Conservation (phyloP, 2,797 vertebrate genomes). For the Pangasius mekongensis region DNA sequence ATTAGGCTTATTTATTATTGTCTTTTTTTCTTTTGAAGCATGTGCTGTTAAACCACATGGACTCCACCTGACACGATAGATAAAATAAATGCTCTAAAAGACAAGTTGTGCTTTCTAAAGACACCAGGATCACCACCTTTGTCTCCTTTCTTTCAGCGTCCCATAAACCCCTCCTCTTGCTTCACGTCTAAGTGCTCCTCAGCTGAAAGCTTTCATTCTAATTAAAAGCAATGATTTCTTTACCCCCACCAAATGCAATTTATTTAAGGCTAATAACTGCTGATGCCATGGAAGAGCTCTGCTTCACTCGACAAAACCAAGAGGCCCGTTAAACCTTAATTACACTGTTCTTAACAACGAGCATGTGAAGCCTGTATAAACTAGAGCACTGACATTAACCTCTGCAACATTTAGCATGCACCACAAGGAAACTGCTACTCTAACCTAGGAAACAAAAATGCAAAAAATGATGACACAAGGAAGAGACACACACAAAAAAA, state of each 20-base stretch:
- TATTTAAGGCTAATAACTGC: constrained; percentile 75
- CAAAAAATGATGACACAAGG: neutral
- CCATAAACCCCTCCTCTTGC: constrained; percentile 68
- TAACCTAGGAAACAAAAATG: neutral
- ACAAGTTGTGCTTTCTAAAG: constrained; percentile 51
- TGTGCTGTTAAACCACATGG: too few relatives aligned
- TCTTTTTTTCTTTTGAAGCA: neutral
- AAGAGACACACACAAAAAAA: neutral
- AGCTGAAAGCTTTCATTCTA: constrained; percentile 84
- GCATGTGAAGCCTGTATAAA: constrained; percentile 15
- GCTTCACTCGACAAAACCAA: constrained; percentile 63
- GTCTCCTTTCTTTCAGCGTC: constrained; percentile 51
- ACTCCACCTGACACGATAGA: neutral
- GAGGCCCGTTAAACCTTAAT: constrained; percentile 64
- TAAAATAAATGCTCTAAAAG: constrained; percentile 5
- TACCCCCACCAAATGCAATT: constrained; percentile 74
- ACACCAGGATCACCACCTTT: constrained; percentile 57
- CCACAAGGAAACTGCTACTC: neutral
- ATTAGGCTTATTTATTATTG: neutral
- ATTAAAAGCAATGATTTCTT: constrained; percentile 87
- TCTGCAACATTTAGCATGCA: neutral
- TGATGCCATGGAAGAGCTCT: constrained; percentile 72
- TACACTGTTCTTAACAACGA: constrained; percentile 52
- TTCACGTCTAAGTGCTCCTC: constrained; percentile 65
- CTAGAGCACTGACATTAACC: neutral